Evolutionary conservation across 2,113 vertebrate species (phyloP).

Genomic region (Gopherus flavomarginatus): DNA sequence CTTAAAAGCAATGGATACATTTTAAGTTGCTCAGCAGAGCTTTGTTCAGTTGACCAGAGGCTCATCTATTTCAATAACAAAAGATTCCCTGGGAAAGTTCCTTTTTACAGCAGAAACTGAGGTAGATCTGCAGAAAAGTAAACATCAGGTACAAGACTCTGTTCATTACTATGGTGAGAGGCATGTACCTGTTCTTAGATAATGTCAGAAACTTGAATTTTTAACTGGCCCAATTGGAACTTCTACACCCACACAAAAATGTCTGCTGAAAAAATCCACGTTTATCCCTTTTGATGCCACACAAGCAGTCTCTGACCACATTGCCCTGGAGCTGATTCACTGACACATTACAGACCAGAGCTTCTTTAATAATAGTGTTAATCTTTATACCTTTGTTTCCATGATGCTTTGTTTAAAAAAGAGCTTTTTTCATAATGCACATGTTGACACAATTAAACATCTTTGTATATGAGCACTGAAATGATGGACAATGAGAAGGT

Average conservation of each 20-base stretch:
- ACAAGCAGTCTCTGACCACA: not conserved
- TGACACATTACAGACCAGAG: not conserved
- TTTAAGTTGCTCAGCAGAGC: not conserved
- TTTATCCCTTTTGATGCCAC: not conserved
- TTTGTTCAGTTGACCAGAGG: not conserved
- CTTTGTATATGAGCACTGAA: not conserved
- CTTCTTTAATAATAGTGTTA: not conserved
- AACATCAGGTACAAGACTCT: not conserved
- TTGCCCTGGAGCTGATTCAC: constrained; percentile 5
- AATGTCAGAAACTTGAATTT: not conserved
- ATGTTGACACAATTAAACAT: too few species aligned
- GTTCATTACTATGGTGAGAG: accelerated
- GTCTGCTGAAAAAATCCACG: not conserved
- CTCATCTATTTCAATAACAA: not conserved
- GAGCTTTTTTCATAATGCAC: too few species aligned
- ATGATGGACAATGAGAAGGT: not conserved
- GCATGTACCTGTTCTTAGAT: not conserved
- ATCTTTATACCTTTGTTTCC: constrained; percentile 17
- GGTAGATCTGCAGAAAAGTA: not conserved
- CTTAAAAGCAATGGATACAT: not conserved
- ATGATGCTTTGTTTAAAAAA: not conserved
- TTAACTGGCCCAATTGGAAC: not conserved
- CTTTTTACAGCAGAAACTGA: not conserved
- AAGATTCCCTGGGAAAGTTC: not conserved
- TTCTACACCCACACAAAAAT: not conserved